A percentile compares a stretch with the other conserved stretches of the same genome.
Evolutionary conservation across 2,113 vertebrate species (phyloP).

Genomic region (Nyctibius bracteatus): DNA sequence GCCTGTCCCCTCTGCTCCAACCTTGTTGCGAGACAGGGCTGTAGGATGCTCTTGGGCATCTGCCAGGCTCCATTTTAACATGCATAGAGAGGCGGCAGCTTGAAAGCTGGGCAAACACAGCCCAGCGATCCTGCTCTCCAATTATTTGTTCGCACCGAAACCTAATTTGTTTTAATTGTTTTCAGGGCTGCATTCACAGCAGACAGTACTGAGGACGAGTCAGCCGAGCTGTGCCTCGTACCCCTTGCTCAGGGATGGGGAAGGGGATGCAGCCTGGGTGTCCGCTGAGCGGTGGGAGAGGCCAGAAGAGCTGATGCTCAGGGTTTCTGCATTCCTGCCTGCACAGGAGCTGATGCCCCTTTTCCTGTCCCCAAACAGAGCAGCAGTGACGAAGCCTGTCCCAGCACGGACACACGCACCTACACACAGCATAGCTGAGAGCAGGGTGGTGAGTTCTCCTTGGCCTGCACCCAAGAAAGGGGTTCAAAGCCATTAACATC

Average conservation of each 20-base stretch:
- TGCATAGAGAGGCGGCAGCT: neutral
- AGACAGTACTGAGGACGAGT: rapidly evolving
- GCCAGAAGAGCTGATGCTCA: neutral
- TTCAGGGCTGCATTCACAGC: neutral
- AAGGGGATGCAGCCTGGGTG: neutral
- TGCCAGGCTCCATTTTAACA: neutral
- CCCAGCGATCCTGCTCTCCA: neutral
- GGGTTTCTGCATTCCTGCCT: neutral
- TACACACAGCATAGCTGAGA: neutral
- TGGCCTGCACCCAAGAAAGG: neutral
- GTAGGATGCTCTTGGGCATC: neutral
- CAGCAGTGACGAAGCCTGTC: neutral
- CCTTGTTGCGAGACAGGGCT: neutral
- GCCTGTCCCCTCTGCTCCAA: neutral
- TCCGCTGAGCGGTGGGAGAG: rapidly evolving
- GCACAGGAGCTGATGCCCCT: rapidly evolving
- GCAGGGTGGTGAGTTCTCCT: neutral
- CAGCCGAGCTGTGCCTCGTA: neutral
- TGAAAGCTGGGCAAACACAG: neutral
- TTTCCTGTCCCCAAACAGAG: neutral
- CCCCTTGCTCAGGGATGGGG: neutral
- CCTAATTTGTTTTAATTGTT: neutral
- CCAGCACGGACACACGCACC: neutral
- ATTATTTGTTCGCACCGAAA: neutral
- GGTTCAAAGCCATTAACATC: neutral